phyloP scores from a whole-genome alignment of 2,113 vertebrate species.

The Atractosteus spatula region DNA sequence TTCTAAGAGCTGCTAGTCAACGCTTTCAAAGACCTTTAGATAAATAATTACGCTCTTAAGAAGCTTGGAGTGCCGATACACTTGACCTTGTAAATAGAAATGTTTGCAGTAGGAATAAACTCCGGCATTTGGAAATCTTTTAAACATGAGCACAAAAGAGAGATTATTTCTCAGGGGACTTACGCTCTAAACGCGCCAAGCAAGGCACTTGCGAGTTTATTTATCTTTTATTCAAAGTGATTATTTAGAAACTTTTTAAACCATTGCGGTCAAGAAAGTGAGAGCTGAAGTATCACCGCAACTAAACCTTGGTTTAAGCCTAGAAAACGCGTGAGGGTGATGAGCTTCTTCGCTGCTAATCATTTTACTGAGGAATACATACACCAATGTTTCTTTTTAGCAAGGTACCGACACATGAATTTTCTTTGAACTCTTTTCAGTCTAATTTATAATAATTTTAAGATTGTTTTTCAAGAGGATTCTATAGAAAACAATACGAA shows the following conservation, averaged over 20 bases:
- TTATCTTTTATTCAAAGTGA: conserved; percentile 80
- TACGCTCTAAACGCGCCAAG: conserved; percentile 66
- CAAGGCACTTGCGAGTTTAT: conserved; percentile 72
- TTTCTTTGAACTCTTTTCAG: too few species aligned
- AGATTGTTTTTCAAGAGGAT: too few species aligned
- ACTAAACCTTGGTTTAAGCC: conserved; percentile 50
- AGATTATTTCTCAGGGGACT: conserved; percentile 70
- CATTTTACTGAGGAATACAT: too few species aligned
- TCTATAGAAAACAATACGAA: too few species aligned
- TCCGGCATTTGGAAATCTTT: conserved; percentile 76
- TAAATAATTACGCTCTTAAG: conserved; percentile 85
- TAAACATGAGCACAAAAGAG: conserved; percentile 80
- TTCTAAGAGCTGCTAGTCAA: conserved; percentile 54
- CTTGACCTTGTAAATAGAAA: conserved; percentile 87
- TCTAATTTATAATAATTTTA: too few species aligned
- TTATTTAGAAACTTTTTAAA: conserved; percentile 79
- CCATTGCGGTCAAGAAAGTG: conserved; percentile 61
- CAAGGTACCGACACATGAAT: too few species aligned
- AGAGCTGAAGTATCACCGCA: conserved; percentile 72
- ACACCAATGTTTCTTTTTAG: too few species aligned
- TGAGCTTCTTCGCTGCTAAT: too few species aligned
- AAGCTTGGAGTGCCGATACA: conserved; percentile 75
- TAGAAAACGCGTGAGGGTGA: conserved; percentile 33
- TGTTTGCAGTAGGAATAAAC: conserved; percentile 86
- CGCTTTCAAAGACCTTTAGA: conserved; percentile 80